Base-by-base conservation (phyloP, 1,140 invertebrate species). In the Eumaeus atala region DNA sequence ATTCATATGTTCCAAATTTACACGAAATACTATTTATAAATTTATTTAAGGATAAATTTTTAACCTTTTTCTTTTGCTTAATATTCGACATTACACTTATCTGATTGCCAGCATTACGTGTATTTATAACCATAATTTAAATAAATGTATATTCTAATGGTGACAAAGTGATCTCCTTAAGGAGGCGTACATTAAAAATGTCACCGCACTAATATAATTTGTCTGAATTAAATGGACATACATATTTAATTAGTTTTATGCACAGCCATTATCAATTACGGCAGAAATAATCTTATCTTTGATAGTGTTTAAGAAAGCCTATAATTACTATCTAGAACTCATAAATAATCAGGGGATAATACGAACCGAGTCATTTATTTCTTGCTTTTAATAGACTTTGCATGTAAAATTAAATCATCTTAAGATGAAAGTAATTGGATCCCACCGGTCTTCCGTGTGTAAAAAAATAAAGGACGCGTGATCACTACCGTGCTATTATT, bases 401-500 rank as follows among this genome's bases (percentile, higher is more conserved):
- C 62, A 58, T 72, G 65, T 64, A 71, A 67, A 65, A 51, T 56
- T 58, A 61, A 69, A 82, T 79, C n/a, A 66, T 70, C 78, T 83
- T 81, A 83, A 83, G 81, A 79, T 74, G 81, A 81, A 81, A 77
- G 84, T 79, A 79, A 84, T 84, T 81, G 74, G 69, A 61, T 62
- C 59, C 73, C 73, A 74, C 78, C 74, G 74, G 76, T 83, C 77
- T 84, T 86, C 83, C 79, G 80, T 77, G 77, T 84, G 60, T 64
- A 68, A 75, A 79, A 83, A 83, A 83, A 77, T 64, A 66, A 63
- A 59, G 66, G 70, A 81, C 83, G 84, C 83, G 83, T 86, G 83
- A 81, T 82, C 79, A 86, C 79, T 84, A 86, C 83, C 83, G 83
- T 86, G 84, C 79, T 80, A 80, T 86, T 86, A 86, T n/a, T n/a